Evolutionary conservation across 92 coral and sea anemone species (phyloP).

Genomic region (Umimayanthus chanpuru): DNA sequence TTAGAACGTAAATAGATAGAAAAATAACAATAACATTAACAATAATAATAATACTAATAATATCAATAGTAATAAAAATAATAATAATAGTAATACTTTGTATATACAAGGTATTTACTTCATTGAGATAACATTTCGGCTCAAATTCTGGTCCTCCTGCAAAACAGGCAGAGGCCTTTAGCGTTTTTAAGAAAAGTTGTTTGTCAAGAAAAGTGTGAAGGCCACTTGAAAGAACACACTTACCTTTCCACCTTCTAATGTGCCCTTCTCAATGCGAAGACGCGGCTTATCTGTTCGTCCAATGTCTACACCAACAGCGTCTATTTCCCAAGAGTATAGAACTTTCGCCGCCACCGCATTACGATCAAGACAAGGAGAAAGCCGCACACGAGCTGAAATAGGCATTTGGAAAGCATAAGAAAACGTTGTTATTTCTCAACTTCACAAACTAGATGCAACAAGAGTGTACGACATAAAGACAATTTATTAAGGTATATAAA

Average conservation of each 20-base stretch:
- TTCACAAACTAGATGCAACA: not conserved
- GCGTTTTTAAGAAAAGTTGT: no score
- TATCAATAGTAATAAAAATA: no score
- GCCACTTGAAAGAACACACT: not conserved
- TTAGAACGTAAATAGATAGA: no score
- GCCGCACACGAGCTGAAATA: constrained; percentile 41
- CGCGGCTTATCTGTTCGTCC: constrained; percentile 61
- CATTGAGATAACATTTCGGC: no score
- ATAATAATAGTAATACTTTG: no score
- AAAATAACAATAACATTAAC: no score
- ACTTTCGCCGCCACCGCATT: constrained; percentile 49
- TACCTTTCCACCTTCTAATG: constrained; percentile 70
- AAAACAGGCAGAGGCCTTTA: no score
- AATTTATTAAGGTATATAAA: no score
- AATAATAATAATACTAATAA: no score
- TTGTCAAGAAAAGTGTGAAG: no score
- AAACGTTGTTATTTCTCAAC: not conserved
- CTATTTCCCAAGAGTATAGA: constrained; percentile 68
- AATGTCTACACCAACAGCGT: constrained; percentile 64
- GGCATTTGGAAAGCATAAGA: not conserved
- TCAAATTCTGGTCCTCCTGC: no score
- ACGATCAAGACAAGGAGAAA: constrained; percentile 65
- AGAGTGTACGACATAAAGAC: not conserved
- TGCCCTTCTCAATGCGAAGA: constrained; percentile 50
- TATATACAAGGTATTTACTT: no score